A percentile compares a stretch with the other conserved stretches of the same genome.
Evolutionary conservation across 2,113 vertebrate species (phyloP).

Genomic region (Nibea albiflora): DNA sequence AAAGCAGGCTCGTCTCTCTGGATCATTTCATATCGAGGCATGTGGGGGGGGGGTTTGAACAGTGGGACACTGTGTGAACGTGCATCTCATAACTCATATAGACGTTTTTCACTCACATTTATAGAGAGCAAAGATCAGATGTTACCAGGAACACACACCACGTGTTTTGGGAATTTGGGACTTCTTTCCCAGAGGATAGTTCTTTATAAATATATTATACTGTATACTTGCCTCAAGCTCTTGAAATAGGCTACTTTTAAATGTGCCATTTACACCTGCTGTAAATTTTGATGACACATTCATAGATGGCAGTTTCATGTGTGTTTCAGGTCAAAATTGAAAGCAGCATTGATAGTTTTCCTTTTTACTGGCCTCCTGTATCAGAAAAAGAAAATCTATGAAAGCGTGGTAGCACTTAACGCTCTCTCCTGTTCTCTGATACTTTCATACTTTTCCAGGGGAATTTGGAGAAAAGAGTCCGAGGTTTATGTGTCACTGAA

Average conservation of each 20-base stretch:
- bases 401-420: neutral
- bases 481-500: constrained; percentile 4
- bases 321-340: neutral
- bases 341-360: neutral
- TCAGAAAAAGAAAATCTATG: neutral
- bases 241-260: neutral
- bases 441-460: neutral
- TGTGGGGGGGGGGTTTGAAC: neutral
- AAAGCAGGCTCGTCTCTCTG: neutral
- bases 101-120: neutral
- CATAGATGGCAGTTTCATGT: neutral
- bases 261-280: constrained; percentile 6
- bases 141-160: neutral
- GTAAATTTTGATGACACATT: neutral
- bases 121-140: neutral
- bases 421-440: neutral
- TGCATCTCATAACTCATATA: neutral
- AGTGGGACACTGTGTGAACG: neutral
- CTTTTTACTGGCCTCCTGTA: neutral
- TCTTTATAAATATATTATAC: constrained; percentile 21
- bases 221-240: constrained; percentile 5
- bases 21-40: neutral
- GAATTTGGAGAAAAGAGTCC: neutral
- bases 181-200: neutral
- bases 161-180: neutral